Evolutionary conservation across 2,797 vertebrate genomes (phyloP).

Genomic region (Onychomys leucogaster): DNA sequence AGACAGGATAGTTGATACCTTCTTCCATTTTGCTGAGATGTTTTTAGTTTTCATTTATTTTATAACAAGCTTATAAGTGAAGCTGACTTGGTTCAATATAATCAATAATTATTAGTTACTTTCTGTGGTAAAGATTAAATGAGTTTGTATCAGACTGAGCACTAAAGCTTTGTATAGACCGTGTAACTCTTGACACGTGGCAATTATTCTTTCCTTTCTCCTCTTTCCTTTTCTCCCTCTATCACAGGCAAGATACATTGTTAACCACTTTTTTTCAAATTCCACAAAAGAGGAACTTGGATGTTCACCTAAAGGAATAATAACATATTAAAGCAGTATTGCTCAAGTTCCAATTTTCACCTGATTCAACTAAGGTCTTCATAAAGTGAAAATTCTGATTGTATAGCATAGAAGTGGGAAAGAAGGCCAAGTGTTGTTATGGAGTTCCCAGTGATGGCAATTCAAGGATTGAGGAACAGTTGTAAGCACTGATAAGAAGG

Average conservation of each 20-base stretch:
- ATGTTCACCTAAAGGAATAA: not conserved
- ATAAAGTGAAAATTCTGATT: not conserved
- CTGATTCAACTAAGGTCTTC: not conserved
- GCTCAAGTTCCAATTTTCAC: not conserved
- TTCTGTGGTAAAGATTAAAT: constrained; percentile 56
- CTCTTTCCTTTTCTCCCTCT: not conserved
- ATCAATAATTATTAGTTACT: constrained; percentile 47
- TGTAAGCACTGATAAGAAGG: not conserved
- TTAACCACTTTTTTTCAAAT: not conserved
- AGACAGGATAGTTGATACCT: not conserved
- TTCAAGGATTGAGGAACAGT: not conserved
- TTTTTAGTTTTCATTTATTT: not conserved
- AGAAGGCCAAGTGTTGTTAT: not conserved
- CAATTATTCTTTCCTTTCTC: not conserved
- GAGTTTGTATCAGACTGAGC: constrained; percentile 8
- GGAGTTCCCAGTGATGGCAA: not conserved
- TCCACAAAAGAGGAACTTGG: not conserved
- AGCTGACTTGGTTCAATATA: constrained; percentile 34
- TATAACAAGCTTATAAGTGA: constrained; percentile 29
- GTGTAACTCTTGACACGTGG: constrained; percentile 17
- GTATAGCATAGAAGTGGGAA: not conserved
- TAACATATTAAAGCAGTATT: not conserved
- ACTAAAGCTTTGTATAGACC: not conserved
- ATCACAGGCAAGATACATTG: rapidly evolving
- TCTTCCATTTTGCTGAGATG: not conserved